Percentiles rank a stretch among this genome's conserved stretches.
Evolutionary conservation across 2,888 invertebrate genomes (phyloP).

Genomic region (Latheticus oryzae): DNA sequence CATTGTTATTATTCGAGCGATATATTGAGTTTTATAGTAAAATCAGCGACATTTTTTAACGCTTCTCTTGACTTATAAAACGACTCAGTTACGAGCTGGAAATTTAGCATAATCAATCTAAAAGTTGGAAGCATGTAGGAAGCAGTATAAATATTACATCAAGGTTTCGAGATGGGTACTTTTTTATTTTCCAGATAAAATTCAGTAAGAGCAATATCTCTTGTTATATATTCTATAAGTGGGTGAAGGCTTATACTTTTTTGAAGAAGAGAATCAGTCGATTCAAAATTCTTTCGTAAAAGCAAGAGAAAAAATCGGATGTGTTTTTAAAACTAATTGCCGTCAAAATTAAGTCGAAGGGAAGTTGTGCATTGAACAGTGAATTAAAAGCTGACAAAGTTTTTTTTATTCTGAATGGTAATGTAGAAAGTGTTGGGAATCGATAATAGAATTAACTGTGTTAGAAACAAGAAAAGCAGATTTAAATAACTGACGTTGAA

Average conservation of each 20-base stretch:
- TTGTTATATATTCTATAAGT: constrained; percentile 19
- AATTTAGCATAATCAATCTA: constrained; percentile 9
- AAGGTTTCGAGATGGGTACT: constrained; percentile 3
- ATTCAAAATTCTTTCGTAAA: no score
- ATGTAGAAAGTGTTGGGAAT: constrained; percentile 28
- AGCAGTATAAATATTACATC: constrained; percentile 17
- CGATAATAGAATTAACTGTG: constrained; percentile 29
- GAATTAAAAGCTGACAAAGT: constrained; percentile 18
- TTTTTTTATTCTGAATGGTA: constrained; percentile 27
- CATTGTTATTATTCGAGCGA: no score
- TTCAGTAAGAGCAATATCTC: constrained; percentile 3
- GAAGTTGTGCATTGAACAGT: constrained; percentile 23
- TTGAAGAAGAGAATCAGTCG: no score
- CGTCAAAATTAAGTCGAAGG: constrained; percentile 20
- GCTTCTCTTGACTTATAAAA: background rate
- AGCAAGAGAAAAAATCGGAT: no score
- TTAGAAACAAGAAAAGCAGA: constrained; percentile 8
- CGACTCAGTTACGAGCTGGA: background rate
- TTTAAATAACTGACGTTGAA: constrained; percentile 13
- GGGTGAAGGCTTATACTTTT: constrained; percentile 9
- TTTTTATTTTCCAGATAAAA: constrained; percentile 8
- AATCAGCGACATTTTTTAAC: constrained; percentile 3
- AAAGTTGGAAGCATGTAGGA: background rate
- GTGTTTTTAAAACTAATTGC: constrained; percentile 23
- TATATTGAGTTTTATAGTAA: no score